A percentile compares a stretch with the other conserved stretches of the same genome.
These are phyloP conservation scores for Drosophila formosana DNA, from an alignment of 2,888 invertebrate species.

Conservation along the genomic window DNA sequence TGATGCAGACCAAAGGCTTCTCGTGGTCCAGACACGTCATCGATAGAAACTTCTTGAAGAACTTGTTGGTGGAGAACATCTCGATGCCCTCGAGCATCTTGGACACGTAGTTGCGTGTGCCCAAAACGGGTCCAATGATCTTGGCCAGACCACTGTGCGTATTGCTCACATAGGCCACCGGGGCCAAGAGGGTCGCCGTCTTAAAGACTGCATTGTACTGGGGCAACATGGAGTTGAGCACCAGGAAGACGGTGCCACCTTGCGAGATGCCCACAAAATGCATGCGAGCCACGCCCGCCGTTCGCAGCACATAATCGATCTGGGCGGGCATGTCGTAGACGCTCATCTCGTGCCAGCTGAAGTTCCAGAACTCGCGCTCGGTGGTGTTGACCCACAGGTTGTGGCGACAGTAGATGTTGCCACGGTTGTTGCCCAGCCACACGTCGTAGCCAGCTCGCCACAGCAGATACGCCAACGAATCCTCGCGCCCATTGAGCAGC, in stretches of 20 bases:
- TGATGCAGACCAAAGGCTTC: constrained; percentile 80
- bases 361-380: constrained; percentile 85
- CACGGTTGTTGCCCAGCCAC: constrained; percentile 84
- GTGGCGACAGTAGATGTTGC: constrained; percentile 82
- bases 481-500: constrained; percentile 82
- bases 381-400: constrained; percentile 83
- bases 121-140: constrained; percentile 87
- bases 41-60: constrained; percentile 82
- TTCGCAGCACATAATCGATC: constrained; percentile 80
- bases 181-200: constrained; percentile 82
- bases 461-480: constrained; percentile 83
- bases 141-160: constrained; percentile 86
- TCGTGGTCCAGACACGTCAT: constrained; percentile 83
- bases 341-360: constrained; percentile 84
- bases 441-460: constrained; percentile 84
- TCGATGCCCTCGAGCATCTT: constrained; percentile 82
- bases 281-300: constrained; percentile 76
- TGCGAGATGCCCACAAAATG: constrained; percentile 84
- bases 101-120: constrained; percentile 83
- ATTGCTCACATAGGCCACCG: constrained; percentile 83
- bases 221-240: constrained; percentile 82
- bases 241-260: constrained; percentile 83
- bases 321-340: constrained; percentile 84
- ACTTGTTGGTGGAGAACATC: constrained; percentile 84
- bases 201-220: constrained; percentile 83